These are phyloP conservation scores for Brachionus paranguensis DNA, from an alignment of 1,140 invertebrate species.

Conservation along the genomic window DNA sequence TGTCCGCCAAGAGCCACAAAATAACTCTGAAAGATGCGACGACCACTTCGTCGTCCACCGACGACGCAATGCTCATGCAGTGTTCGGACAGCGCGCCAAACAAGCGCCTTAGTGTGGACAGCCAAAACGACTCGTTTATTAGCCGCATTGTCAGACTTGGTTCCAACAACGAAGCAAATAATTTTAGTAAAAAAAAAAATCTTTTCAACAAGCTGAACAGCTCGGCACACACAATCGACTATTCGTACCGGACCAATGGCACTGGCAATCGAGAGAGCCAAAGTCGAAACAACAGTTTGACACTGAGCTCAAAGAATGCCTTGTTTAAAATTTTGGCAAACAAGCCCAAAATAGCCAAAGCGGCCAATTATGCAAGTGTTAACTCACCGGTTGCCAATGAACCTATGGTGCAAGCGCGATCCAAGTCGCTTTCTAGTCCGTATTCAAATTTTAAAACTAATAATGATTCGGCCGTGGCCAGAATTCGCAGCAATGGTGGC, in stretches of 20 bases:
- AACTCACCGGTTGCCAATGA: neutral
- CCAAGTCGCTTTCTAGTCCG: slow-evolving; percentile 3
- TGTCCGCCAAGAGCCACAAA: neutral
- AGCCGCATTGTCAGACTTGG: neutral
- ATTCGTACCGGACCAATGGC: neutral
- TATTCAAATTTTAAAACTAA: neutral
- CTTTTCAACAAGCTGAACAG: slow-evolving; percentile 16
- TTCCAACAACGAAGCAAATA: neutral
- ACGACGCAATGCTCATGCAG: neutral
- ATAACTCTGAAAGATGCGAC: slow-evolving; percentile 1
- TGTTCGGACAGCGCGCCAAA: neutral
- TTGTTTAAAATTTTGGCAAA: neutral
- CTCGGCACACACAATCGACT: neutral
- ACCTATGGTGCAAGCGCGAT: neutral
- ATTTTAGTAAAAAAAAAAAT: slow-evolving; percentile 23
- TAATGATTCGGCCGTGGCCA: neutral
- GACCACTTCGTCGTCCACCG: neutral
- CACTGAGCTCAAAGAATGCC: neutral
- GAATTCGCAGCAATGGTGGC: slow-evolving; percentile 6
- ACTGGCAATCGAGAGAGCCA: neutral
- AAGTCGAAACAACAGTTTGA: neutral
- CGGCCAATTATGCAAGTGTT: neutral
- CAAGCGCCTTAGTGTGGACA: neutral
- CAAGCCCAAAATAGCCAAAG: neutral
- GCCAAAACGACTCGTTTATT: neutral